phyloP scores from a whole-genome alignment of 1,140 invertebrate species.

The Drosophila murphyi region DNA sequence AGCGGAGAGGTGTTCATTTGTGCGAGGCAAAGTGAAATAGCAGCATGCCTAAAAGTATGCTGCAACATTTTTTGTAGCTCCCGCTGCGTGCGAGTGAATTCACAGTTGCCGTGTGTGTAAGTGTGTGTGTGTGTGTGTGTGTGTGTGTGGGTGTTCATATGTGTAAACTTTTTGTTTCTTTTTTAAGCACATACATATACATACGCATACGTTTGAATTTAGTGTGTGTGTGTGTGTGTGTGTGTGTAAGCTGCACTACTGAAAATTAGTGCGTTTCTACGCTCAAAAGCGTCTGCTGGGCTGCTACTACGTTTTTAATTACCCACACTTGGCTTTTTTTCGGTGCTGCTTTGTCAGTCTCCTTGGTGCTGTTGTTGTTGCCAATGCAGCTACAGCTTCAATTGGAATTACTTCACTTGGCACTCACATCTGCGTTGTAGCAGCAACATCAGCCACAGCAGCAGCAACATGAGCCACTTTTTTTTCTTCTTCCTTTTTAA shows the following conservation, averaged over 20 bases:
- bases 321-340: constrained; percentile 74
- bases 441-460: constrained; percentile 53
- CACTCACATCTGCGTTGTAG: constrained; percentile 69
- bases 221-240: constrained; percentile 21
- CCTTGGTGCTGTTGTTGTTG: constrained; percentile 41
- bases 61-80: constrained; percentile 52
- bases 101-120: constrained; percentile 38
- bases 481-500: constrained; percentile 38
- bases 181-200: constrained; percentile 36
- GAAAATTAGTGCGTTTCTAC: constrained; percentile 81
- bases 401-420: constrained; percentile 82
- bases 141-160: constrained; percentile 47
- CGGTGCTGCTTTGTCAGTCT: constrained; percentile 54
- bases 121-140: constrained; percentile 5
- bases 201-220: constrained; percentile 34
- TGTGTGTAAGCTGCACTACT: constrained; percentile 61
- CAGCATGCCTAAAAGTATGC: constrained; percentile 81
- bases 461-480: constrained; percentile 45
- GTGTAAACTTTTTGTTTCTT: constrained; percentile 56
- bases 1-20: constrained; percentile 74
- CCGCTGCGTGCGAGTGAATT: constrained; percentile 50
- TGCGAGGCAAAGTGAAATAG: constrained; percentile 79
- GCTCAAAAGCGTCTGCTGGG: constrained; percentile 69
- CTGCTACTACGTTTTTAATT: constrained; percentile 81
- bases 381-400: constrained; percentile 61